These are phyloP conservation scores for Cladorhizidae sp. DNA, from an alignment of 37 sponge, comb jelly and placozoan species.

Conservation along the genomic window DNA sequence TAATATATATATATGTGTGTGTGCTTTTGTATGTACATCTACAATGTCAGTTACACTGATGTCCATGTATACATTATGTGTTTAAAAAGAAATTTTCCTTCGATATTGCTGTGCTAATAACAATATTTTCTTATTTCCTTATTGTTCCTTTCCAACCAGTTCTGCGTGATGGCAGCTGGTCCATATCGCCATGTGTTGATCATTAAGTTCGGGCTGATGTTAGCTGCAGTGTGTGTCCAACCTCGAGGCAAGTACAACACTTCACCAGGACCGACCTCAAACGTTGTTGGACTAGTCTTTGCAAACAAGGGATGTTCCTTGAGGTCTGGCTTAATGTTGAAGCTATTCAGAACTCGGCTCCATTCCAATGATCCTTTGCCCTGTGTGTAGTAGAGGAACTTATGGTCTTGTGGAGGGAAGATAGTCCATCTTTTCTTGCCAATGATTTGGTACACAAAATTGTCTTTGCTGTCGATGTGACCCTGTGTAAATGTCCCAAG, in stretches of 20 bases:
- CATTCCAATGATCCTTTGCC: conserved; percentile 80
- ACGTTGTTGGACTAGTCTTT: conserved; percentile 66
- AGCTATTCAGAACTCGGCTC: conserved; percentile 67
- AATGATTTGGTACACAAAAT: conserved; percentile 89
- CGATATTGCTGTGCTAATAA: too few species aligned
- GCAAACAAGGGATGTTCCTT: conserved; percentile 65
- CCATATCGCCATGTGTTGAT: conserved; percentile 87
- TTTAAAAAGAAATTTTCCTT: too few species aligned
- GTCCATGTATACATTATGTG: too few species aligned
- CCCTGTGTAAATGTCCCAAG: conserved; percentile 90
- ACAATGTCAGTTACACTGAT: too few species aligned
- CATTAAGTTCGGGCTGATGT: conserved; percentile 84
- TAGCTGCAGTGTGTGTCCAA: conserved; percentile 86
- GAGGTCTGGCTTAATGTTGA: conserved; percentile 31
- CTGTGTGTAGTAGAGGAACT: conserved; percentile 70
- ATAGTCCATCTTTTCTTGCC: conserved; percentile 85
- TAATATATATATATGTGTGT: too few species aligned
- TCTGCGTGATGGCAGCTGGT: conserved; percentile 79
- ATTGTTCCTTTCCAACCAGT: conserved; percentile 53
- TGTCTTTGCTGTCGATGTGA: conserved; percentile 92
- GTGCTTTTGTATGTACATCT: too few species aligned
- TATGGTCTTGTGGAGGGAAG: conserved; percentile 79
- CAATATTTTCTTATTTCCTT: conserved; percentile 65
- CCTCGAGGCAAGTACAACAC: conserved; percentile 90
- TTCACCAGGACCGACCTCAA: conserved; percentile 72